Base-by-base conservation (phyloP, 2,888 invertebrate species). In the Argynnis bischoffii region DNA sequence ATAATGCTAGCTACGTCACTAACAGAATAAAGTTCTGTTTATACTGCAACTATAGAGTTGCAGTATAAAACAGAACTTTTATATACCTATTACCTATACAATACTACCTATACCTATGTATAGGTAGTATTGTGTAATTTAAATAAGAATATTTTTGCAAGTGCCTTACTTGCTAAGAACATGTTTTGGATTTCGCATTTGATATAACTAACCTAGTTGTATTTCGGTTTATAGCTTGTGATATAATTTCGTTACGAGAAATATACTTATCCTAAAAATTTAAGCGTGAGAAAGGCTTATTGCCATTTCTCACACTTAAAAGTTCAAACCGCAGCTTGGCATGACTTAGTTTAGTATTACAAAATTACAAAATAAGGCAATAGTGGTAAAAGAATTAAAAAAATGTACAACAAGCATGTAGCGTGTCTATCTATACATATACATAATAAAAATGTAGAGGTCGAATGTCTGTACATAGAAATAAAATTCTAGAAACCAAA, bases 261-360 rank as follows among this genome's bases (percentile, higher is more conserved):
- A 53, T 53, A 41, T 11, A 41, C 35, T 41, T 41, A 41, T 18
- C 54, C 21, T 35, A 60, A 64, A 35, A 57, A 55, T 14, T 16
- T 48, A 46, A 57, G 64, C 67, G 70, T 70, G 67, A 55, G 70
- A 70, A 70, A 64, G 56, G n/a, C 48, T 31, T 60, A 31, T 59
- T 55, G 46, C 56, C 57, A 31, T 48, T 60, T 48, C 55, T 65
- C 56, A 60, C 55, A 53, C 26, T 64, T 48, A 18, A 50, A 64
- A 57, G 57, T 59, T 59, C 16, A 51, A 64, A 69, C 54, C 63
- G 26, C 31, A 50, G 26, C 26, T 63, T 54, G 35, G 21, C 55
- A 46, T 63, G 26, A 59, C 41, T 15, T 51, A 50, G 35, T 8
- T 56, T 21, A 51, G 35, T 8, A 11, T 3, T 57, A 46, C n/a